Base-by-base conservation (phyloP, 2,888 invertebrate genomes). In the Aphidius colemani region DNA sequence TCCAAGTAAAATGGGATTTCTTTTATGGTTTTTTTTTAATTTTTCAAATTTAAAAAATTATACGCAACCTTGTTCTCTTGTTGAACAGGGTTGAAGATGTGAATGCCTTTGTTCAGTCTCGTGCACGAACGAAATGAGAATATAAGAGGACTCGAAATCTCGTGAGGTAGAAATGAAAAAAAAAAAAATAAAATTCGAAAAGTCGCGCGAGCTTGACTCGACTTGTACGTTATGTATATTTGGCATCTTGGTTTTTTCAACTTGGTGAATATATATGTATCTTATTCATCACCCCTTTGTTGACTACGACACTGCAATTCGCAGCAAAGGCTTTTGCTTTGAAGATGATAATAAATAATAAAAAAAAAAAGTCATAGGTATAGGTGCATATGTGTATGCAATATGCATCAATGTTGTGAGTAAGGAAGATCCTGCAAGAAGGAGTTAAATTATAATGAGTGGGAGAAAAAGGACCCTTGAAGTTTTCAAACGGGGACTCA, bases 71-170 rank as follows among this genome's bases (percentile, higher is more conserved):
- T 30, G 30, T 30, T 30, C 30, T 30, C 30, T 30, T 30, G 30
- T 30, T 30, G 30, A 30, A 40, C 30, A 40, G 46, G 45, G 45
- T 13, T 56, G 57, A 57, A 30, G 41, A 58, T 51, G 43, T 44
- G 51, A 53, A 43, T n/a, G 63, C 63, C 63, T 64, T 64, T 64
- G 63, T 63, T 59, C 59, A 59, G 53, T 57, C 57, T 45, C 57
- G 40, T 59, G 39, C 30, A 30, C 63, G 45, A 53, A 43, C 59
- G 53, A 64, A 59, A 64, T 48, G 59, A 59, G 63, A 64, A 63
- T 63, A 59, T 44, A 60, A 30, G 44, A 44, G 48, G 59, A 59
- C 49, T 59, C 63, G 49, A 64, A 64, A 64, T 64, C 63, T 53
- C 59, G 48, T 39, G 53, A 44, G 63, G 46, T 48, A 18, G 39